Evolutionary conservation across 2,113 vertebrate species (phyloP).

Genomic region (Stegastes partitus): DNA sequence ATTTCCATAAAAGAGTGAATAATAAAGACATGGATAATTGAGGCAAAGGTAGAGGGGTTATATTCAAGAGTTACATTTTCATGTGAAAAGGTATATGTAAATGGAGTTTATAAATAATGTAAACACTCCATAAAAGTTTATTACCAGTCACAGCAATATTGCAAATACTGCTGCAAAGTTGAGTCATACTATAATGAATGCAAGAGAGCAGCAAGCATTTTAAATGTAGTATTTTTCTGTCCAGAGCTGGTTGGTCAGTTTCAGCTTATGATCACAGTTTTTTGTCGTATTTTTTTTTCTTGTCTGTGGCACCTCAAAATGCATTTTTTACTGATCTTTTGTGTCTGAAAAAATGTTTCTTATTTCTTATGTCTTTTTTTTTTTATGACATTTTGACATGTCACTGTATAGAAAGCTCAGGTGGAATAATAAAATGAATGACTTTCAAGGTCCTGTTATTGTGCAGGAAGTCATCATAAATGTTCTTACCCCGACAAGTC

Average conservation of each 20-base stretch:
- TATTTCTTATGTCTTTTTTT: no score
- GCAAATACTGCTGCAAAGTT: background rate
- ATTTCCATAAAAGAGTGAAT: background rate
- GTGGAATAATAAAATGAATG: no score
- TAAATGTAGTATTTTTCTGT: background rate
- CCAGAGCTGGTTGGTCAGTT: background rate
- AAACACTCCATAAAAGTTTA: slow-evolving; percentile 1
- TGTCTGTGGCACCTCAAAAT: background rate
- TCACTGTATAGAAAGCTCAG: background rate
- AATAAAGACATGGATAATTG: background rate
- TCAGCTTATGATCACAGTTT: background rate
- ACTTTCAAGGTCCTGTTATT: background rate
- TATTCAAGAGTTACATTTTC: background rate
- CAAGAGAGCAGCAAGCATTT: slow-evolving; percentile 4
- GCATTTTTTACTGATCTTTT: background rate
- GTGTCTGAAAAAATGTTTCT: no score
- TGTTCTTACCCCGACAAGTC: background rate
- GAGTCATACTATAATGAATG: background rate
- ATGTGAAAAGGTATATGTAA: background rate
- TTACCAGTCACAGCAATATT: background rate
- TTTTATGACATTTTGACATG: background rate
- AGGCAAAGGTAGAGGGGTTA: no score
- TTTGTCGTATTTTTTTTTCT: background rate
- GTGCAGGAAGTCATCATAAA: background rate
- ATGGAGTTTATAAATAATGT: background rate